Percentiles rank a stretch among this genome's conserved stretches.
Evolutionary conservation across 2,888 invertebrate species (phyloP).

Genomic region (Volucella zonaria): DNA sequence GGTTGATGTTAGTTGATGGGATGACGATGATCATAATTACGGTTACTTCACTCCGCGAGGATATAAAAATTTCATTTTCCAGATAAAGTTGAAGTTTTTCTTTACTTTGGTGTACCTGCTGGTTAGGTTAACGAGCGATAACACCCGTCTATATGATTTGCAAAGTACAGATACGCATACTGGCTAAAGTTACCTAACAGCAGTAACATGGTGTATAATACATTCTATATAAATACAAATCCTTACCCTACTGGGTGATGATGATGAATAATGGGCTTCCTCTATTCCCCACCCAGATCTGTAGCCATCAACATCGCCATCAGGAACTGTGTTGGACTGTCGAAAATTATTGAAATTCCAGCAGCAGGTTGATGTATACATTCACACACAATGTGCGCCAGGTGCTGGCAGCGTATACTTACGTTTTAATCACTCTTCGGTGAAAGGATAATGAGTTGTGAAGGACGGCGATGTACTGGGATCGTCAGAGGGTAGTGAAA

Average conservation of each 20-base stretch:
- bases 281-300: neutral
- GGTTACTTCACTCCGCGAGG: constrained; percentile 16
- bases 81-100: constrained; percentile 38
- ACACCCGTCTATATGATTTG: constrained; percentile 50
- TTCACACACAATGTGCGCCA: constrained; percentile 39
- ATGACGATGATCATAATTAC: constrained; percentile 49
- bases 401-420: constrained; percentile 42
- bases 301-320: neutral
- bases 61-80: constrained; percentile 45
- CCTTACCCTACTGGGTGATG: constrained; percentile 31
- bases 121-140: constrained; percentile 37
- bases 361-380: constrained; percentile 24
- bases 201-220: neutral
- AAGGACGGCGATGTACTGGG: neutral
- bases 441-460: constrained; percentile 60
- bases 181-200: neutral
- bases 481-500: neutral
- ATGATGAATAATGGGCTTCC: constrained; percentile 43
- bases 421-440: constrained; percentile 56
- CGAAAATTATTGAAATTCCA: constrained; percentile 58
- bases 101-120: constrained; percentile 20
- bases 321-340: constrained; percentile 10
- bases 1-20: constrained; percentile 17
- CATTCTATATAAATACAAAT: constrained; percentile 16
- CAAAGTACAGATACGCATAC: constrained; percentile 21